Evolutionary conservation across 2,797 vertebrate species (phyloP).

Genomic region (Mormyrops boulengeri): DNA sequence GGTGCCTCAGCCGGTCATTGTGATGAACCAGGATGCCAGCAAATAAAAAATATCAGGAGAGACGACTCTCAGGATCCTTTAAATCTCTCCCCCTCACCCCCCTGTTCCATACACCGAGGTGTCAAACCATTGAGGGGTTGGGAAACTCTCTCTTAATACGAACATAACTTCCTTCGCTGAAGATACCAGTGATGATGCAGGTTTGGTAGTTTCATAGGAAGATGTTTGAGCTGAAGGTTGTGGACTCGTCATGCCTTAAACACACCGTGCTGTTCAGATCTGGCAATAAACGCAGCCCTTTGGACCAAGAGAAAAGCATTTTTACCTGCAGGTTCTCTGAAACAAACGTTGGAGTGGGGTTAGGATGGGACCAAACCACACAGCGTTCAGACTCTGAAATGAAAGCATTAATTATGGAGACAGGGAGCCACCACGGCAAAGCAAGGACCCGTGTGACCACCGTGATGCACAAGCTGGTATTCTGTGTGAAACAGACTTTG

Average conservation of each 20-base stretch:
- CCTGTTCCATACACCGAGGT: not conserved
- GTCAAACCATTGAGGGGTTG: not conserved
- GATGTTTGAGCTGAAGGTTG: slow-evolving; percentile 15
- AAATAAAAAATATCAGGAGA: slow-evolving; percentile 9
- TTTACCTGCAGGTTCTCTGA: slow-evolving; percentile 18
- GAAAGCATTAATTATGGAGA: slow-evolving; percentile 33
- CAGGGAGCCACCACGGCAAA: not conserved
- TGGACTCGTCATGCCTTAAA: slow-evolving; percentile 17
- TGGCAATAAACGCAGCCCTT: slow-evolving; percentile 24
- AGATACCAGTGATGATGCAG: slow-evolving; percentile 18
- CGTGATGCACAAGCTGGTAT: slow-evolving; percentile 19
- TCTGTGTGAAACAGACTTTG: slow-evolving; percentile 24
- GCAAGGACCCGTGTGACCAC: not conserved
- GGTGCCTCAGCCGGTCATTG: slow-evolving; percentile 23
- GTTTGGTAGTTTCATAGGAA: slow-evolving; percentile 24
- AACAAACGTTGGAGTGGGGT: slow-evolving; percentile 13
- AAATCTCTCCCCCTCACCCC: not conserved
- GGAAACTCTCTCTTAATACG: not conserved
- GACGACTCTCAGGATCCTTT: not conserved
- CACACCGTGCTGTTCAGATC: slow-evolving; percentile 27
- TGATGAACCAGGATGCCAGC: slow-evolving; percentile 19
- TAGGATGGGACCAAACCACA: slow-evolving; percentile 43
- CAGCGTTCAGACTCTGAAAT: slow-evolving; percentile 4
- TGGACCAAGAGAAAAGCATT: not conserved
- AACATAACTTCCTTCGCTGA: not conserved